A percentile compares a stretch with the other conserved stretches of the same genome.
Evolutionary conservation across 2,888 invertebrate genomes (phyloP).

Genomic region (Auanema sp.): DNA sequence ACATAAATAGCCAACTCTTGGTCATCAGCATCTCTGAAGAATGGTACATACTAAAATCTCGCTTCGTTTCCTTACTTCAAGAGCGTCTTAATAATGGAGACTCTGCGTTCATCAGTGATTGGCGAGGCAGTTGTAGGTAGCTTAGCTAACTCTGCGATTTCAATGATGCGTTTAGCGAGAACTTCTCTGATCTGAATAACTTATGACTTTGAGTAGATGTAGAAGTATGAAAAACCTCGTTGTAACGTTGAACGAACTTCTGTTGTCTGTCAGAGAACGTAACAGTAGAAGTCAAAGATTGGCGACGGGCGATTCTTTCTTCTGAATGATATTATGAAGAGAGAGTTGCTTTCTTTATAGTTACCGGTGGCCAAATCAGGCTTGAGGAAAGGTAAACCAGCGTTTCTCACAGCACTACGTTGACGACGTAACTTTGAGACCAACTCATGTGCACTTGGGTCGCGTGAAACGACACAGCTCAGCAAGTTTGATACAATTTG

Average conservation of each 20-base stretch:
- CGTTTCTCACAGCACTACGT: slow-evolving; percentile 18
- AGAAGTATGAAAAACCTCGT: slow-evolving; percentile 19
- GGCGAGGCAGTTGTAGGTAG: slow-evolving; percentile 1
- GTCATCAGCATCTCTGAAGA: slow-evolving; percentile 31
- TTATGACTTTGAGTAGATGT: neutral
- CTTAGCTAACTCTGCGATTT: slow-evolving; percentile 5
- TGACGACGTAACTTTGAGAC: slow-evolving; percentile 26
- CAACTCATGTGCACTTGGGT: slow-evolving; percentile 29
- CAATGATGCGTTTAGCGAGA: slow-evolving; percentile 13
- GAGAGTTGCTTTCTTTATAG: neutral
- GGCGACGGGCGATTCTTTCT: slow-evolving; percentile 35
- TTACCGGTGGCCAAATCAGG: slow-evolving; percentile 36
- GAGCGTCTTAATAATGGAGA: slow-evolving; percentile 31
- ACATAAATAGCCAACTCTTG: slow-evolving; percentile 35
- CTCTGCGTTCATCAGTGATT: slow-evolving; percentile 24
- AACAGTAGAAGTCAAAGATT: slow-evolving; percentile 30
- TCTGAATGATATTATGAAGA: slow-evolving; percentile 15
- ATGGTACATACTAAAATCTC: neutral
- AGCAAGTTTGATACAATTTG: slow-evolving; percentile 43
- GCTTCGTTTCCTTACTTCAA: slow-evolving; percentile 11
- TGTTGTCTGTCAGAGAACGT: slow-evolving; percentile 30
- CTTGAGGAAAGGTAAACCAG: slow-evolving; percentile 39
- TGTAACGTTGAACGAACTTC: slow-evolving; percentile 35
- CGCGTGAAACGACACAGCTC: slow-evolving; percentile 33
- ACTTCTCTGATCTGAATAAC: slow-evolving; percentile 9